Percentiles rank a stretch among this genome's conserved stretches.
Evolutionary conservation across 2,797 vertebrate species (phyloP).

Genomic region (Nannoperca australis): DNA sequence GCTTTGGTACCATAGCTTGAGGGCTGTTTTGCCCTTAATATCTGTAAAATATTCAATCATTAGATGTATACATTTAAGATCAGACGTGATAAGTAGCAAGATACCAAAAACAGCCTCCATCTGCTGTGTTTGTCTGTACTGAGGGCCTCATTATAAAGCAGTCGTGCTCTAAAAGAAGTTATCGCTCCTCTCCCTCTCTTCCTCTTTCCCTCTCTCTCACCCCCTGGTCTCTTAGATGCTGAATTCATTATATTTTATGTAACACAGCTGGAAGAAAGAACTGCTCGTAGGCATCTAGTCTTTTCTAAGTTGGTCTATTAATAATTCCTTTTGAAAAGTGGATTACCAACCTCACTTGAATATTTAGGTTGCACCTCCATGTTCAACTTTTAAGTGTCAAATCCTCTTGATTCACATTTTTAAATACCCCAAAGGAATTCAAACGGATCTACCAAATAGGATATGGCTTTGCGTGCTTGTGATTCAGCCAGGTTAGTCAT

Average conservation of each 20-base stretch:
- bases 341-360: slow-evolving; percentile 53
- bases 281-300: slow-evolving; percentile 62
- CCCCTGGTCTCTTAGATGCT: slow-evolving; percentile 43
- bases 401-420: slow-evolving; percentile 28
- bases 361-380: slow-evolving; percentile 41
- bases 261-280: slow-evolving; percentile 65
- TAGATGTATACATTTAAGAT: slow-evolving; percentile 12
- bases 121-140: slow-evolving; percentile 13
- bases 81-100: slow-evolving; percentile 2
- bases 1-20: slow-evolving; percentile 51
- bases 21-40: slow-evolving; percentile 3
- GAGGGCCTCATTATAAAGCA: slow-evolving; percentile 41
- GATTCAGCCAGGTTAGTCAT: slow-evolving; percentile 29
- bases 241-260: slow-evolving; percentile 76
- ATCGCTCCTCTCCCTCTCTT: not conserved
- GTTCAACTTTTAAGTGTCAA: slow-evolving; percentile 56
- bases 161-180: slow-evolving; percentile 27
- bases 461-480: slow-evolving; percentile 18
- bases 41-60: slow-evolving; percentile 23
- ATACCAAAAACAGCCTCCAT: slow-evolving; percentile 17
- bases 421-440: slow-evolving; percentile 19
- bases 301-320: slow-evolving; percentile 74
- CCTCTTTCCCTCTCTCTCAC: slow-evolving; percentile 10
- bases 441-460: slow-evolving; percentile 29
- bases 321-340: slow-evolving; percentile 72